Evolutionary conservation across 2,797 vertebrate genomes (phyloP).

Genomic region (Schizopygopsis malacanthus): DNA sequence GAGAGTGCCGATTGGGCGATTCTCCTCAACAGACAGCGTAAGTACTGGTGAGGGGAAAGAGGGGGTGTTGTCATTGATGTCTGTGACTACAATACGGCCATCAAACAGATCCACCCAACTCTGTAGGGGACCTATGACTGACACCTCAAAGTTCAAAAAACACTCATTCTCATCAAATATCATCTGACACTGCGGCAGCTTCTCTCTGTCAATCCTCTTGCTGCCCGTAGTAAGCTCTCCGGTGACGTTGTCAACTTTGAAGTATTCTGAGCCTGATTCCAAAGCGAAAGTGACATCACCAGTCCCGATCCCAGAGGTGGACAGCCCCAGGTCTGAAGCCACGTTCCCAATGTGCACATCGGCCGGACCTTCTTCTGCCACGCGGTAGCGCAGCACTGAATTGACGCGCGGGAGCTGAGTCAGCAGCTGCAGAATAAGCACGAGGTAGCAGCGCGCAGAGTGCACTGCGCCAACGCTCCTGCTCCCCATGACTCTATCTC

Average conservation of each 20-base stretch:
- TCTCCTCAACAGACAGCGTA: slow-evolving; percentile 96
- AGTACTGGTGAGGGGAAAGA: slow-evolving; percentile 96
- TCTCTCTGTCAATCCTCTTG: slow-evolving; percentile 95
- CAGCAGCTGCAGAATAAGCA: slow-evolving; percentile 85
- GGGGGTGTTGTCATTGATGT: slow-evolving; percentile 98
- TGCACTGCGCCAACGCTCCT: slow-evolving; percentile 80
- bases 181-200: slow-evolving; percentile 96
- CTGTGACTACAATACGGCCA: slow-evolving; percentile 91
- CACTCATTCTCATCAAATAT: slow-evolving; percentile 98
- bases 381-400: slow-evolving; percentile 92
- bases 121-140: slow-evolving; percentile 95
- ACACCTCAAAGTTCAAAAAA: slow-evolving; percentile 96
- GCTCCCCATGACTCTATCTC: slow-evolving; percentile 76
- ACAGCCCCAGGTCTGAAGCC: slow-evolving; percentile 91
- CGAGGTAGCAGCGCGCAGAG: slow-evolving; percentile 77
- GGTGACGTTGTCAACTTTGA: slow-evolving; percentile 97
- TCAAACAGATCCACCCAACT: slow-evolving; percentile 98
- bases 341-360: slow-evolving; percentile 95
- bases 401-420: slow-evolving; percentile 86
- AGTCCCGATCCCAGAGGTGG: slow-evolving; percentile 88
- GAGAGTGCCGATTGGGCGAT: slow-evolving; percentile 93
- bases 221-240: slow-evolving; percentile 93
- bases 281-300: slow-evolving; percentile 96
- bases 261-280: slow-evolving; percentile 94
- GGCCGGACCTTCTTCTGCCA: slow-evolving; percentile 92